Base-by-base conservation (phyloP, 2,113 vertebrate genomes). In the Garra rufa region DNA sequence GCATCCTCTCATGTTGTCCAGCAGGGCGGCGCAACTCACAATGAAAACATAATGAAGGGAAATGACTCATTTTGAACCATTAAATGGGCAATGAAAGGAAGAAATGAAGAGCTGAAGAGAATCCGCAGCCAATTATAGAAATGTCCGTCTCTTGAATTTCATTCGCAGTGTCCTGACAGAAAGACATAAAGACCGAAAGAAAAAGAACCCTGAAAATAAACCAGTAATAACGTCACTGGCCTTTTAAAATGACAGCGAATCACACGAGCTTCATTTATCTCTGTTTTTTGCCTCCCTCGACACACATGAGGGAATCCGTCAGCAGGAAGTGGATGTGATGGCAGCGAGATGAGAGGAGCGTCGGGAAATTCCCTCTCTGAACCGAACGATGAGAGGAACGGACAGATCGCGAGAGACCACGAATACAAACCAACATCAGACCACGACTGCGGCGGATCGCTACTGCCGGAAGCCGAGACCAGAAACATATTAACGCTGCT, bases 271-370 rank as follows among this genome's bases (percentile, higher is more conserved):
- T 34, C 63, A 67, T 67, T 11, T 13, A 46, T 46, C 44, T 46
- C 10, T 1, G 11, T 46, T 10, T 46, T 34, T 52, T 52, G 15
- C 19, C 15, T 55, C 61, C 7, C 15, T 34, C 63, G 28, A 34
- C 63, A 67, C 63, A 67, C 63, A 65, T 8, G 14, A 65, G 55
- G 55, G n/a, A 59, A 59, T 59, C 55, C n/a, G n/a, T 59, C 55
- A 59, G 24, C 55, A 59, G n/a, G 21, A 24, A 59, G n/a, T 24
- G 57, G 57, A 59, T 59, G 9, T 13, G 57, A 59, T 9, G 1
- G 41, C 8, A 43, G 41, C 41, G 41, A 34, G 34, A 34, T 34
- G 34, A 34, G 21, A n/a, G 55, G 55, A 52, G 48, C 1, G 48
- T 17, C 15, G 48, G 48, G 48, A 57, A 57, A n/a, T 57, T 57